phyloP scores from a whole-genome alignment of 30 jellyfish, hydroid and myxozoan genomes.

The Calvadosia cruxmelitensis region DNA sequence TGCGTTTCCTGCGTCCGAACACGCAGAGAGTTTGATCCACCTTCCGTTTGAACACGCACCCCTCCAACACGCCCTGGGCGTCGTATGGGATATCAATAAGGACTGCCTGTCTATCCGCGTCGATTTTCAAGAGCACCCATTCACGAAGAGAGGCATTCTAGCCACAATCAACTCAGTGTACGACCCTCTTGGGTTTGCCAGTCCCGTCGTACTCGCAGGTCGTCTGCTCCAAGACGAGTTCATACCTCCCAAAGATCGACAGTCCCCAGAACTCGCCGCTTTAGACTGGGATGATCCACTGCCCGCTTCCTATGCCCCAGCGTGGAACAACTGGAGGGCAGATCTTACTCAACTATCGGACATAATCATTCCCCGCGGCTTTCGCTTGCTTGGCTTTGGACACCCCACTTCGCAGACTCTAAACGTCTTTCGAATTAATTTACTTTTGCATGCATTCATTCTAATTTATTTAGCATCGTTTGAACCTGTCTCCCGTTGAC shows the following conservation, averaged over 20 bases:
- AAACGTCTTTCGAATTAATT: too few species aligned
- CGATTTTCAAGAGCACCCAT: not conserved
- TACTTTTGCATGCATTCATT: too few species aligned
- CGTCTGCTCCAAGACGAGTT: not conserved
- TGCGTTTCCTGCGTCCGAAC: not conserved
- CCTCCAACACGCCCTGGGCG: not conserved
- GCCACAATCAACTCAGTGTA: not conserved
- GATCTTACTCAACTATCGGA: not conserved
- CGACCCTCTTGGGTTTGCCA: not conserved
- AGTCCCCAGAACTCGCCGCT: too few species aligned
- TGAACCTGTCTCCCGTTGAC: too few species aligned
- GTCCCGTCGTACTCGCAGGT: not conserved
- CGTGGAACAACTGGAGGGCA: not conserved
- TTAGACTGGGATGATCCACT: not conserved
- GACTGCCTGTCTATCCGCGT: not conserved
- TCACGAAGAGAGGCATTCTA: not conserved
- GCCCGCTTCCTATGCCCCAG: not conserved
- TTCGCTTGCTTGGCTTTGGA: too few species aligned
- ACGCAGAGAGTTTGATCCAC: not conserved
- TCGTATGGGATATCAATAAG: not conserved
- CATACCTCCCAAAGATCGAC: too few species aligned
- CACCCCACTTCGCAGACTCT: too few species aligned
- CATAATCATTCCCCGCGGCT: not conserved
- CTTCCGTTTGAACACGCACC: not conserved
- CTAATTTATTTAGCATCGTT: too few species aligned